Evolutionary conservation across 2,797 vertebrate species (phyloP), one percentile per base, ranked within the genome.

Genomic region (Onychomys leucogaster): DNA sequence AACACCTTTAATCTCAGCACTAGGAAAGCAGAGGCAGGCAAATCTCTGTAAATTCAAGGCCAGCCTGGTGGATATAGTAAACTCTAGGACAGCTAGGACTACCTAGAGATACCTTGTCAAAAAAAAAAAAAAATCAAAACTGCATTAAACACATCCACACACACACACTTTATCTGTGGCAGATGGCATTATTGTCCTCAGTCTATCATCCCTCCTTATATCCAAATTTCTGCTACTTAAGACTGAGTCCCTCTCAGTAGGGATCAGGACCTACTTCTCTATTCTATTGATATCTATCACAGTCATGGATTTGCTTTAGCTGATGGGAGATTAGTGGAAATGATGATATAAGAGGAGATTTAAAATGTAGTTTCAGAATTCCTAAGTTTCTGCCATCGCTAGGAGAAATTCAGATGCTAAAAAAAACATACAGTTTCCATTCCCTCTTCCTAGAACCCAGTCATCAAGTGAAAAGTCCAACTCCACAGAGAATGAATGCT

Each of bases 391-490:
- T 94, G 13, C 27, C 52, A 80, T 57, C 49, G 63, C 81, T 27
- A 7, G 61, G 52, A 57, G 19, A 85, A 81, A 83, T n/a, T 17
- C 67, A 95, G 29, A 90, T 17, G 37, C 90, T 91, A 96, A 77
- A 80, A 76, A 55, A 57, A 65, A 81, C 67, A n/a, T 63, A 27
- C 13, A 94, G n/a, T 61, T 43, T 94, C 57, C 34, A 59, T 87
- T 57, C 37, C 29, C 43, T 80, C 21, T 94, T 87, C 77, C 90
- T 57, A 41, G 29, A 90, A 94, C 2, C n/a, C 7, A 88, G 67
- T 25, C 67, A 94, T n/a, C n/a, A 90, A 76, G 9, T 59, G 69
- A 76, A n/a, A 94, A 81, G 43, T 81, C 82, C 88, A 90, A 92
- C 23, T 67, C 43, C 34, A 59, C 27, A 86, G 69, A 82, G 6